Percentiles rank a stretch among this genome's conserved stretches.
These are phyloP conservation scores for Anabacerthia variegaticeps DNA, from an alignment of 2,797 vertebrate genomes.

Conservation along the genomic window DNA sequence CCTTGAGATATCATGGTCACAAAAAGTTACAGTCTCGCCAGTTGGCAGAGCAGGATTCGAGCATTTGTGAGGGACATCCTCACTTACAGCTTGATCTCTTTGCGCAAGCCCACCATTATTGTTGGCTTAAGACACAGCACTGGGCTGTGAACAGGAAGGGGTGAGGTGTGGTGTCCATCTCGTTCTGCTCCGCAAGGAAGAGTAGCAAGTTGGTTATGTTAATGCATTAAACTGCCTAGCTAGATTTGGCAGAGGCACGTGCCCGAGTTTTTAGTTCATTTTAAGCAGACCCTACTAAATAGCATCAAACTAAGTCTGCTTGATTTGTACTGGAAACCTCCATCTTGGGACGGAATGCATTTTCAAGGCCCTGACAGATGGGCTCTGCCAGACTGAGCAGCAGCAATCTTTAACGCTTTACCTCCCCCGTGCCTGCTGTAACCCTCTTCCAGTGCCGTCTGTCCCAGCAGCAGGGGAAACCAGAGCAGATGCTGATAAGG, in stretches of 20 bases:
- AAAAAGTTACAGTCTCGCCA: background rate
- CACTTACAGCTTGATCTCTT: background rate
- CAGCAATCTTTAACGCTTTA: background rate
- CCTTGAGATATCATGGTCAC: background rate
- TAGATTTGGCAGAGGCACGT: background rate
- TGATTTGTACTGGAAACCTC: background rate
- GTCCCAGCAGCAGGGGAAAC: background rate
- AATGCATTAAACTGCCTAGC: background rate
- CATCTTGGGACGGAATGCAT: background rate
- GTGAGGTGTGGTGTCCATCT: background rate
- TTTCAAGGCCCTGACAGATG: background rate
- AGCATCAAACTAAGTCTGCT: background rate
- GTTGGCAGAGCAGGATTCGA: background rate
- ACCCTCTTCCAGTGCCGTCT: background rate
- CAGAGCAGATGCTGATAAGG: background rate
- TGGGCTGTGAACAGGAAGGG: background rate
- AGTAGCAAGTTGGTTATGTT: background rate
- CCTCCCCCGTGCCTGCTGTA: background rate
- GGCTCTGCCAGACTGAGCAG: background rate
- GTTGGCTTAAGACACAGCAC: background rate
- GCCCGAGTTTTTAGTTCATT: background rate
- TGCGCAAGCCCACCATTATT: background rate
- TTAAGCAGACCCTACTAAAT: background rate
- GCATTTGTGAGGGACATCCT: background rate
- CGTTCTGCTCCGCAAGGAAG: background rate